Evolutionary conservation across 37 sponge, comb jelly and placozoan species (phyloP), one percentile per base, ranked within the genome.

Genomic region (Haliclona indistincta): DNA sequence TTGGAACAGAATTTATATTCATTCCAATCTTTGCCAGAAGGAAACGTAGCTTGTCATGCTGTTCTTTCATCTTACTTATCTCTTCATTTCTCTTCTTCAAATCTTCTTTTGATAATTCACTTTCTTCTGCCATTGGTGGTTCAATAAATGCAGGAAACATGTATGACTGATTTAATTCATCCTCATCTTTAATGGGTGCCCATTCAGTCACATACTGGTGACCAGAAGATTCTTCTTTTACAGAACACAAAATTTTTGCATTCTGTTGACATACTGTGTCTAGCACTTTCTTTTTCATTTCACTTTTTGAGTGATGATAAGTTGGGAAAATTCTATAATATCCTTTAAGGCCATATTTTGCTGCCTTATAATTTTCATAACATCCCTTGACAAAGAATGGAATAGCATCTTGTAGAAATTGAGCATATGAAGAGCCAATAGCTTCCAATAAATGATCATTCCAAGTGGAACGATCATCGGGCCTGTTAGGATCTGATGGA

Each of bases 341-440:
- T 0, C 3, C 1, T 4, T 77, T 40, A 2, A 76, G 19, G 44
- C 20, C 2, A 13, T 29, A 34, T 6, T 0, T 19, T 0, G 64
- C 5, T 1, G 32, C 30, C 0, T 0, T 28, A 33, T n/a, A n/a
- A 1, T 34, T 8, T 13, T 26, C 37, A 20, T 29, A 20, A 3
- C 17, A 22, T 22, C 17, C 23, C 28, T 13, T 8, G 2, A 30
- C 8, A 32, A 43, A 75, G 54, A 64, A 52, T 4, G 41, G 22
- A 2, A 42, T 38, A 35, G 39, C 51, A 38, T 72, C 0, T 3
- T 32, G n/a, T 11, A 93, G 56, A 25, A 93, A 71, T 0, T 75
- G 4, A 20, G 81, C 78, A 81, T 88, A 93, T 15, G 86, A 84
- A 33, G 86, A 63, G 0, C 73, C 29, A 66, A 84, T 80, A 2